Percentiles rank a stretch among this genome's conserved stretches.
phyloP scores from a whole-genome alignment of 2,797 vertebrate genomes.

The Allobates femoralis region DNA sequence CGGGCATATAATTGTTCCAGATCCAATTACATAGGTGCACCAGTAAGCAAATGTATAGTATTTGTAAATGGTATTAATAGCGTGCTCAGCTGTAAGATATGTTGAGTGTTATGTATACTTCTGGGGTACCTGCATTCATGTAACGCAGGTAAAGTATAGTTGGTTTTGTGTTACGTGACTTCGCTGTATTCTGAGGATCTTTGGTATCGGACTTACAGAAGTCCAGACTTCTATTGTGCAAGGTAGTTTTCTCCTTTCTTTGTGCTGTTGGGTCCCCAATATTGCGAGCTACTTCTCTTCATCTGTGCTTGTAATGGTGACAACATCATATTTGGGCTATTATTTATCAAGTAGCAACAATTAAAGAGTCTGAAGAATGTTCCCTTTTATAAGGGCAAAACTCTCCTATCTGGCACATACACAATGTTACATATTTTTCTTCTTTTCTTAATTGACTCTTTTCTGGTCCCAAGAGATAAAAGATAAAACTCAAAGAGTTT shows the following conservation, averaged over 20 bases:
- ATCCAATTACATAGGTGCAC: too few relatives aligned
- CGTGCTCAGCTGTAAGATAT: too few relatives aligned
- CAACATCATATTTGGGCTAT: background rate
- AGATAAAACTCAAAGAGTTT: background rate
- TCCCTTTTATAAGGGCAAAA: background rate
- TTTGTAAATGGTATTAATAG: too few relatives aligned
- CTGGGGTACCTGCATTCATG: too few relatives aligned
- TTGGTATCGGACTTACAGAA: too few relatives aligned
- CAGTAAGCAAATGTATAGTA: too few relatives aligned
- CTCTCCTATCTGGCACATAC: background rate
- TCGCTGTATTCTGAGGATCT: too few relatives aligned
- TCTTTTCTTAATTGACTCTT: background rate
- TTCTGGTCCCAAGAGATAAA: slow-evolving; percentile 2
- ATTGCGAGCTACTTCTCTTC: background rate
- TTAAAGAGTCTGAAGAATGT: background rate
- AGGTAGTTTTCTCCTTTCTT: background rate
- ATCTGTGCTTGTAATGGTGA: background rate
- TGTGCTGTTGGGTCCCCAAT: background rate
- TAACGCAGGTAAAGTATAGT: too few relatives aligned
- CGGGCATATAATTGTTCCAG: too few relatives aligned
- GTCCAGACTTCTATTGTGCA: too few relatives aligned
- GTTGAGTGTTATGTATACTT: too few relatives aligned
- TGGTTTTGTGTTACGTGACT: too few relatives aligned
- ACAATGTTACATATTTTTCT: background rate
- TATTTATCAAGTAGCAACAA: background rate